These are phyloP conservation scores for Cyanistes caeruleus DNA, from an alignment of 2,113 vertebrate genomes.

Conservation along the genomic window DNA sequence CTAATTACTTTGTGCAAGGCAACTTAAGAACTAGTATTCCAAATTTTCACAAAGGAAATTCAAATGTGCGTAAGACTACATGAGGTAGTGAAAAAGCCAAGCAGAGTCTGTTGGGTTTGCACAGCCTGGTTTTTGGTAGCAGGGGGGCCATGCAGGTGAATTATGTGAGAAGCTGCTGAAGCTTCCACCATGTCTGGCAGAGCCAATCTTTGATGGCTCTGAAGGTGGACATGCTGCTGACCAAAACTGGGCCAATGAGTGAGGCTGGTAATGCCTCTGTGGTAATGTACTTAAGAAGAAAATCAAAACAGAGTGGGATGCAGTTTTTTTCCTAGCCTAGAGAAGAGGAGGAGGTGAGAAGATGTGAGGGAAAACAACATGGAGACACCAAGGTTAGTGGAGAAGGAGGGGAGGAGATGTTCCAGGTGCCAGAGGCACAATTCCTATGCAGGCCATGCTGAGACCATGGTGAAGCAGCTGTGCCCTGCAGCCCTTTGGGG, in stretches of 20 bases:
- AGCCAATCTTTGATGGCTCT: background rate
- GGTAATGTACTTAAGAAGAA: background rate
- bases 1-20: background rate
- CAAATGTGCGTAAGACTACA: background rate
- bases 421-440: accelerated
- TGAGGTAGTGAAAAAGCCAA: constrained; percentile 12
- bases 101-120: background rate
- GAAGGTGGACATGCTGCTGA: background rate
- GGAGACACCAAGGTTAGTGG: background rate
- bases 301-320: background rate
- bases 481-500: too few relatives aligned
- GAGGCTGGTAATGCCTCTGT: accelerated
- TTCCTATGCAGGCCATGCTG: background rate
- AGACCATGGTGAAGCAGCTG: background rate
- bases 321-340: background rate
- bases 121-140: background rate
- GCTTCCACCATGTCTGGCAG: background rate
- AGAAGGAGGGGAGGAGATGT: background rate
- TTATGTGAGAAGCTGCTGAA: background rate
- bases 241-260: background rate
- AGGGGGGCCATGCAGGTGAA: accelerated
- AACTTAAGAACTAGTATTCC: background rate
- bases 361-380: background rate
- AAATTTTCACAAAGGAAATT: background rate
- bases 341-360: background rate